Conservation (phyloP, 2,113 vertebrate species). For the Oncorhynchus keta region DNA sequence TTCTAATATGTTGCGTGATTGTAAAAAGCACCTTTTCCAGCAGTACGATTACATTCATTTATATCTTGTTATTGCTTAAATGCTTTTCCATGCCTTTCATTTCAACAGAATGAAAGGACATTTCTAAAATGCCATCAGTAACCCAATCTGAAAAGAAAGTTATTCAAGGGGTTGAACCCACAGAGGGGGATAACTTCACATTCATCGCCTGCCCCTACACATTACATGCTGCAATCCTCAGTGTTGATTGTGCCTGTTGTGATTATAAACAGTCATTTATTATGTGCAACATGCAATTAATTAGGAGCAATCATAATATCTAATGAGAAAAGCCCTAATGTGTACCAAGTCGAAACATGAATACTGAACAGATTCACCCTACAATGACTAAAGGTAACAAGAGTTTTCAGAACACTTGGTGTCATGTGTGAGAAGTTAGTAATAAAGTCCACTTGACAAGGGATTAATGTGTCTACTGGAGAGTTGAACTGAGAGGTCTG, state of each 20-base stretch:
- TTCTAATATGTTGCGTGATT: slow-evolving; percentile 73
- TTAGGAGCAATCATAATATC: slow-evolving; percentile 41
- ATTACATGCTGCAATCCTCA: slow-evolving; percentile 57
- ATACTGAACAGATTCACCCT: slow-evolving; percentile 6
- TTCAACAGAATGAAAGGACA: slow-evolving; percentile 64
- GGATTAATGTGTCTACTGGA: slow-evolving; percentile 48
- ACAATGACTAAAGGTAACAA: slow-evolving; percentile 23
- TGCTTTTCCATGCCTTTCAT: slow-evolving; percentile 73
- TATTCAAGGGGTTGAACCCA: slow-evolving; percentile 45
- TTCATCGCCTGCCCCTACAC: slow-evolving; percentile 58
- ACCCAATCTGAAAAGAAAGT: slow-evolving; percentile 64
- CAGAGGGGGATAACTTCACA: slow-evolving; percentile 58
- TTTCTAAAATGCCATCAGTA: slow-evolving; percentile 65
- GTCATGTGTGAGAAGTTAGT: slow-evolving; percentile 40
- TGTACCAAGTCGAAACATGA: slow-evolving; percentile 46
- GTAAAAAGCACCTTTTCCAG: slow-evolving; percentile 75
- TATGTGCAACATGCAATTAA: slow-evolving; percentile 19
- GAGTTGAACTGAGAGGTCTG: slow-evolving; percentile 48
- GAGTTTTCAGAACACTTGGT: slow-evolving; percentile 49
- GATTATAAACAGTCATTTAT: not conserved
- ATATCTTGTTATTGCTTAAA: slow-evolving; percentile 77
- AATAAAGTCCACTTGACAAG: slow-evolving; percentile 45
- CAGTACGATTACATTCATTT: slow-evolving; percentile 75
- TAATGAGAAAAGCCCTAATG: slow-evolving; percentile 36
- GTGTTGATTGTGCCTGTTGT: slow-evolving; percentile 50